Conservation (phyloP, 2,113 vertebrate genomes). For the Macrotus californicus region DNA sequence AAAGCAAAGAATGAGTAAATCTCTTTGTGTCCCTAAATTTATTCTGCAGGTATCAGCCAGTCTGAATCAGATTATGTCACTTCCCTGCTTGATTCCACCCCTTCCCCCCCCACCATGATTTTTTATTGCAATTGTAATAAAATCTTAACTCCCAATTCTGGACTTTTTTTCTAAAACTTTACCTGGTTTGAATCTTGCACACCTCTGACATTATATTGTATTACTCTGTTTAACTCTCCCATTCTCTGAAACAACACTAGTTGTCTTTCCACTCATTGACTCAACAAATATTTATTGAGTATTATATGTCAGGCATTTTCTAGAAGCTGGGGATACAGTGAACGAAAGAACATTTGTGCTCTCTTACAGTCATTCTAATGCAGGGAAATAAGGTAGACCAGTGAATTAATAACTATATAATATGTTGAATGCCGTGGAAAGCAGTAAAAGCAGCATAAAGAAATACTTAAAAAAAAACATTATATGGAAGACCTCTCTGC, state of each 20-base stretch:
- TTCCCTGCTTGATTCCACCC: not conserved
- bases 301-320: not conserved
- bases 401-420: not conserved
- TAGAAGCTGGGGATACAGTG: not conserved
- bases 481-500: not conserved
- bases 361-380: not conserved
- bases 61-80: not conserved
- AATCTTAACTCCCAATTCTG: not conserved
- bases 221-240: not conserved
- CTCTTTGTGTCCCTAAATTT: not conserved
- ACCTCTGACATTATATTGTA: not conserved
- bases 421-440: not conserved
- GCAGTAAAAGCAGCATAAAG: not conserved
- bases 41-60: not conserved
- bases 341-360: not conserved
- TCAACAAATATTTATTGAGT: not conserved
- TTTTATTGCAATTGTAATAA: not conserved
- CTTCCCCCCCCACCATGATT: rapidly evolving
- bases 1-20: not conserved
- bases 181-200: not conserved
- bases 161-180: not conserved
- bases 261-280: not conserved
- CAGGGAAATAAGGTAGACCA: not conserved
- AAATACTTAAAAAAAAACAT: not conserved
- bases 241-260: not conserved